phyloP scores from a whole-genome alignment of 2,797 vertebrate species.

The Muscicapa comitata region DNA sequence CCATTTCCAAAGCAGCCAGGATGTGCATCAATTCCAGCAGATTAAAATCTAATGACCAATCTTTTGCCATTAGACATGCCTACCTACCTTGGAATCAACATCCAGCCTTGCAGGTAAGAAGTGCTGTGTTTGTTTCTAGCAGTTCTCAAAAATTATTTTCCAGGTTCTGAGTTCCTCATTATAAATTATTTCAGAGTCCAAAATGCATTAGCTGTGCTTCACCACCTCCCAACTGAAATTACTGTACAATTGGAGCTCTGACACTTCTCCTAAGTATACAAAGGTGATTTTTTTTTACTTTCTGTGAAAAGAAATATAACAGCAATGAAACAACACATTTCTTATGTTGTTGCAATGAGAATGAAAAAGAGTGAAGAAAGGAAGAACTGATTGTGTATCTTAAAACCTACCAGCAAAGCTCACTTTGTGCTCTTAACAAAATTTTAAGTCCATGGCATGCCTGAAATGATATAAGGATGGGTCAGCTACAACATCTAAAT shows the following conservation, averaged over 20 bases:
- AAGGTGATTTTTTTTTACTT: accelerated
- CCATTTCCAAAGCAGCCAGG: not conserved
- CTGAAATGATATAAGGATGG: not conserved
- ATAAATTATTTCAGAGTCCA: not conserved
- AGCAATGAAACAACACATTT: not conserved
- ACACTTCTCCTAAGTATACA: not conserved
- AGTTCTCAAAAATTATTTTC: not conserved
- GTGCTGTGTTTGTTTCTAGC: not conserved
- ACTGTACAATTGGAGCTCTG: not conserved
- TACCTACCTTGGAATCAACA: not conserved
- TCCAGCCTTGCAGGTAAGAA: not conserved
- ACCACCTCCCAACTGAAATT: not conserved
- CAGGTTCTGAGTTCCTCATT: not conserved
- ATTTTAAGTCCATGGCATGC: not conserved
- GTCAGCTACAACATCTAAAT: not conserved
- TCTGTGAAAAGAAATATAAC: not conserved
- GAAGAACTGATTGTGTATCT: not conserved
- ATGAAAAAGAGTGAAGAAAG: accelerated
- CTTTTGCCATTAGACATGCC: not conserved
- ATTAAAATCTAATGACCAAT: not conserved
- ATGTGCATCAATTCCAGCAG: not conserved
- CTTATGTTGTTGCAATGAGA: not conserved
- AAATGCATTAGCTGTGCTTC: slow-evolving; percentile 5
- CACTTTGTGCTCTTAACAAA: not conserved
- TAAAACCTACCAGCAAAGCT: not conserved